phyloP scores from a whole-genome alignment of 2,888 invertebrate species.

The Lydus trimaculatus region DNA sequence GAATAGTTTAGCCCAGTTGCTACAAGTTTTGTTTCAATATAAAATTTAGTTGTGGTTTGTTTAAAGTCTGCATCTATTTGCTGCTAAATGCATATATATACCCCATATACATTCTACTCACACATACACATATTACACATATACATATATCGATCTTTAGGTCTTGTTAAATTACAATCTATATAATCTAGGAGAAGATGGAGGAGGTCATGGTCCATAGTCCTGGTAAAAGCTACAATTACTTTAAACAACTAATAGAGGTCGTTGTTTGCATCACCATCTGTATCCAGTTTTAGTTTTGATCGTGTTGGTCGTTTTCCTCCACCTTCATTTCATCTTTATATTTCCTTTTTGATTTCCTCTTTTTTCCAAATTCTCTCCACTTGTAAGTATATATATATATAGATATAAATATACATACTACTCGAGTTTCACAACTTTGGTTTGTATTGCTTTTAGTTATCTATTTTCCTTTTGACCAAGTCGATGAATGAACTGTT shows the following conservation, averaged over 20 bases:
- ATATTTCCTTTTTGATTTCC: not conserved
- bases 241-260: not conserved
- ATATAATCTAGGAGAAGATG: constrained; percentile 3
- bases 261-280: not conserved
- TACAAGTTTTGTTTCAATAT: too few relatives aligned
- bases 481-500: constrained; percentile 57
- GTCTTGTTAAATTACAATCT: constrained; percentile 2
- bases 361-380: not conserved
- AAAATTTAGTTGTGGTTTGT: not conserved
- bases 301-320: not conserved
- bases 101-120: too few relatives aligned
- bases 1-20: not conserved
- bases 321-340: too few relatives aligned
- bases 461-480: constrained; percentile 51
- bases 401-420: not conserved
- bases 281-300: not conserved
- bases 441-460: constrained; percentile 48
- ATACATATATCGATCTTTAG: not conserved
- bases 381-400: not conserved
- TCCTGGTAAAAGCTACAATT: not conserved
- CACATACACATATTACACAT: not conserved
- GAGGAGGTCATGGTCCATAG: constrained; percentile 5
- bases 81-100: not conserved
- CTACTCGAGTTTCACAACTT: constrained; percentile 54
- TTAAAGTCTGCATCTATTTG: not conserved